These are phyloP conservation scores for Heteromurus nitidus DNA, from an alignment of 2,888 invertebrate species.

Conservation along the genomic window DNA sequence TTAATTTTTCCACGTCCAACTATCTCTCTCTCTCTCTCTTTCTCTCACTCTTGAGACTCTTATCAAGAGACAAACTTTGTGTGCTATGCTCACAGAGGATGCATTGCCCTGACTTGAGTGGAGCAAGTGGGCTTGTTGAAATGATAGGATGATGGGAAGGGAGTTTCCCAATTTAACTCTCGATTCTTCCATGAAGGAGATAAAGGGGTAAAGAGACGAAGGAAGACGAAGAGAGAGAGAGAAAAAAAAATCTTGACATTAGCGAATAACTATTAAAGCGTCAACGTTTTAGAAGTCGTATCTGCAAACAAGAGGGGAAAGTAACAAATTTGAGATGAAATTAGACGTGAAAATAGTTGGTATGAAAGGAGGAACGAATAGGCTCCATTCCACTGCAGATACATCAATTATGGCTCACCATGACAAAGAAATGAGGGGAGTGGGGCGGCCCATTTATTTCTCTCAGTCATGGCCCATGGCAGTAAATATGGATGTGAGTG, in stretches of 20 bases:
- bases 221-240: slow-evolving; percentile 3
- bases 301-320: slow-evolving; percentile 58
- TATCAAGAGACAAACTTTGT: no score
- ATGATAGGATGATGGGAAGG: slow-evolving; percentile 21
- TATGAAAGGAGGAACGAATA: slow-evolving; percentile 58
- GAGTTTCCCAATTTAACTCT: slow-evolving; percentile 40
- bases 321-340: slow-evolving; percentile 67
- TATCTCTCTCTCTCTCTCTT: no score
- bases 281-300: no score
- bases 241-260: slow-evolving; percentile 13
- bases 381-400: slow-evolving; percentile 62
- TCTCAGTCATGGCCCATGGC: slow-evolving; percentile 29
- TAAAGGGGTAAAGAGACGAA: no score
- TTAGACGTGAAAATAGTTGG: slow-evolving; percentile 67
- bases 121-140: slow-evolving; percentile 10
- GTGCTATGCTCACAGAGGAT: no score
- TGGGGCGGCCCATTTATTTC: slow-evolving; percentile 59
- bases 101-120: no score
- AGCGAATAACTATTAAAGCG: slow-evolving; percentile 2
- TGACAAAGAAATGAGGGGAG: slow-evolving; percentile 62
- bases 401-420: slow-evolving; percentile 67
- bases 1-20: no score
- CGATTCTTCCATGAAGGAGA: neutral
- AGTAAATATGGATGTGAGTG: slow-evolving; percentile 33
- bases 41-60: no score